Percentiles rank a stretch among this genome's conserved stretches.
Conservation (phyloP, 1,140 invertebrate genomes). For the Rhagoletis pomonella region DNA sequence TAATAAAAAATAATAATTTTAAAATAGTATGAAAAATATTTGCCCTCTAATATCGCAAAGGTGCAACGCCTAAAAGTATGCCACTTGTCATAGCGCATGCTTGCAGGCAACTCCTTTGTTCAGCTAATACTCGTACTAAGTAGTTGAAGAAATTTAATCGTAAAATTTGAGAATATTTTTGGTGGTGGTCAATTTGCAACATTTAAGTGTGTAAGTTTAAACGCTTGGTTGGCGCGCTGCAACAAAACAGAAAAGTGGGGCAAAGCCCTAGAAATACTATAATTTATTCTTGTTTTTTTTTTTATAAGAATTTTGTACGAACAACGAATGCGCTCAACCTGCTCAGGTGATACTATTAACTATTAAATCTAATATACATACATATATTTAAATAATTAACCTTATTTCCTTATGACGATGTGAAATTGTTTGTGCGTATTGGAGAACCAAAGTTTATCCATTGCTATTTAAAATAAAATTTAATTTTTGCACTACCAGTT, state of each 20-base stretch:
- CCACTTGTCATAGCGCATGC: slow-evolving; percentile 3
- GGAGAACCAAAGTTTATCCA: neutral
- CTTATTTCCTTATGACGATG: neutral
- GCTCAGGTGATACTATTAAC: slow-evolving; percentile 51
- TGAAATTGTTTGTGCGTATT: neutral
- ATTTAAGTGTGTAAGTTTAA: neutral
- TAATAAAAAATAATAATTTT: neutral
- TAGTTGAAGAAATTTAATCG: neutral
- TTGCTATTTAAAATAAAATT: neutral
- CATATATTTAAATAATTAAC: slow-evolving; percentile 40
- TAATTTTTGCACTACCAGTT: neutral
- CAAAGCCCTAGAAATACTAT: neutral
- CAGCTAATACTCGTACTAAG: neutral
- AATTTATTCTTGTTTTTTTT: neutral
- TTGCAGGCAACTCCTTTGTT: slow-evolving; percentile 5
- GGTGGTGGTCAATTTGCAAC: slow-evolving; percentile 40
- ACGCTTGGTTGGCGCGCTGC: slow-evolving; percentile 36
- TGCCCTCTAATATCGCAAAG: slow-evolving; percentile 47
- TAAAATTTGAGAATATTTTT: slow-evolving; percentile 11
- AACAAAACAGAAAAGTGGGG: neutral
- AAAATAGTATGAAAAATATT: neutral
- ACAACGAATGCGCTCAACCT: slow-evolving; percentile 47
- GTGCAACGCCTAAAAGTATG: slow-evolving; percentile 34
- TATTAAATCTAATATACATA: slow-evolving; percentile 38
- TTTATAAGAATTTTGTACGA: neutral